These are phyloP conservation scores for Serripes groenlandicus DNA, from an alignment of 2,888 invertebrate species.

Conservation along the genomic window DNA sequence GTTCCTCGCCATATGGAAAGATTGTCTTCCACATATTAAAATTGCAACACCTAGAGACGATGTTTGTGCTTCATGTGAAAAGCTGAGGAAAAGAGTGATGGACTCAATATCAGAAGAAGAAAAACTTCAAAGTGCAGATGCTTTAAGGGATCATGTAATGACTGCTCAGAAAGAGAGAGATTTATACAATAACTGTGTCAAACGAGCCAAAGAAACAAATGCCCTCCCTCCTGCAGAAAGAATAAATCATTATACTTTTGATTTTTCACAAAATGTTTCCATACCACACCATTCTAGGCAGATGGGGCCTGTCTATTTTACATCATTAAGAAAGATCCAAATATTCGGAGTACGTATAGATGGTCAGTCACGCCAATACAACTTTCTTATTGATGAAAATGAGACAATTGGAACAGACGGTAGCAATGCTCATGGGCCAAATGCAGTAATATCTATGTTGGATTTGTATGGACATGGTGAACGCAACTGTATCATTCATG, in stretches of 20 bases:
- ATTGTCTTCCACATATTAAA: too few relatives aligned
- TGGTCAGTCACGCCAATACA: conserved; percentile 36
- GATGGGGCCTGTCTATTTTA: conserved; percentile 46
- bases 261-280: conserved; percentile 25
- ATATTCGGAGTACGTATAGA: conserved; percentile 53
- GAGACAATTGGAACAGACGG: conserved; percentile 43
- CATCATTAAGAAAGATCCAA: conserved; percentile 38
- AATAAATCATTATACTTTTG: conserved; percentile 41
- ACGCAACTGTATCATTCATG: conserved; percentile 26
- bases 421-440: conserved; percentile 34
- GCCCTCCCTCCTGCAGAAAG: not conserved
- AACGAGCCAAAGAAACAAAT: not conserved
- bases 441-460: conserved; percentile 39
- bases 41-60: too few relatives aligned
- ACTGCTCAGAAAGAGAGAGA: conserved; percentile 4
- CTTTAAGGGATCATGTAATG: not conserved
- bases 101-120: too few relatives aligned
- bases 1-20: too few relatives aligned
- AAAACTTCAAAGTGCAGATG: too few relatives aligned
- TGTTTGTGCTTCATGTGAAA: too few relatives aligned
- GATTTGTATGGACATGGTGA: conserved; percentile 25
- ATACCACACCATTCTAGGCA: conserved; percentile 34
- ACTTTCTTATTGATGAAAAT: conserved; percentile 46
- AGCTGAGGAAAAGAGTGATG: too few relatives aligned
- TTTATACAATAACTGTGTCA: conserved; percentile 13